A percentile compares a stretch with the other conserved stretches of the same genome.
These are phyloP conservation scores for Anhinga rufa DNA, from an alignment of 2,113 vertebrate species.

Conservation along the genomic window DNA sequence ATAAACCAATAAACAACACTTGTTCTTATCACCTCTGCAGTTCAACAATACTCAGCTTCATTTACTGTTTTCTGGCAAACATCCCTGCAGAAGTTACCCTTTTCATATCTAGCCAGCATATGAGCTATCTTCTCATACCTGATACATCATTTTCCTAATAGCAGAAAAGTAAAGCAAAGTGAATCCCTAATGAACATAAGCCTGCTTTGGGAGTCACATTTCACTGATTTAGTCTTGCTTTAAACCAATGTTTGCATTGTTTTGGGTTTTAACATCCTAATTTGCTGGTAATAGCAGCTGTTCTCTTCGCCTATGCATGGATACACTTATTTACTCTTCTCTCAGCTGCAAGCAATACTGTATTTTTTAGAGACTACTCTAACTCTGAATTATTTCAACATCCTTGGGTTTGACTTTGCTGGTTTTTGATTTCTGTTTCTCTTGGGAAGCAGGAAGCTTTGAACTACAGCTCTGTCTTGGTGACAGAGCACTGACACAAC, in stretches of 20 bases:
- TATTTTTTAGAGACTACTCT: background rate
- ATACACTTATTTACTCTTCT: constrained; percentile 21
- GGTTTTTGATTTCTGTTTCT: background rate
- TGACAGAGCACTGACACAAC: background rate
- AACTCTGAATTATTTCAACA: background rate
- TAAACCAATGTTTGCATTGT: constrained; percentile 47
- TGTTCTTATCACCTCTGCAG: background rate
- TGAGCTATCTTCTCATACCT: background rate
- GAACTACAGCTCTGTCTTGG: background rate
- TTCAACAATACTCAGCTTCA: background rate
- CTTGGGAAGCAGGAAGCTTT: background rate
- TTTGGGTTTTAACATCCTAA: constrained; percentile 19
- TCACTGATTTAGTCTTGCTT: background rate
- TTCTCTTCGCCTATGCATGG: background rate
- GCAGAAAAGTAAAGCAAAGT: background rate
- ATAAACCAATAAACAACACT: constrained; percentile 31
- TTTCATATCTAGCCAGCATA: background rate
- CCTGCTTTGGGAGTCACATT: background rate
- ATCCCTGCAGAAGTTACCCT: background rate
- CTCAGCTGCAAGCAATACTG: background rate
- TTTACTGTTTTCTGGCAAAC: background rate
- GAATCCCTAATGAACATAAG: background rate
- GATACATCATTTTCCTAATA: background rate
- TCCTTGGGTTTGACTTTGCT: background rate
- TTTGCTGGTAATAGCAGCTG: constrained; percentile 14